Conservation (phyloP, 2,888 invertebrate species). For the Scaptomyza caliginosa region DNA sequence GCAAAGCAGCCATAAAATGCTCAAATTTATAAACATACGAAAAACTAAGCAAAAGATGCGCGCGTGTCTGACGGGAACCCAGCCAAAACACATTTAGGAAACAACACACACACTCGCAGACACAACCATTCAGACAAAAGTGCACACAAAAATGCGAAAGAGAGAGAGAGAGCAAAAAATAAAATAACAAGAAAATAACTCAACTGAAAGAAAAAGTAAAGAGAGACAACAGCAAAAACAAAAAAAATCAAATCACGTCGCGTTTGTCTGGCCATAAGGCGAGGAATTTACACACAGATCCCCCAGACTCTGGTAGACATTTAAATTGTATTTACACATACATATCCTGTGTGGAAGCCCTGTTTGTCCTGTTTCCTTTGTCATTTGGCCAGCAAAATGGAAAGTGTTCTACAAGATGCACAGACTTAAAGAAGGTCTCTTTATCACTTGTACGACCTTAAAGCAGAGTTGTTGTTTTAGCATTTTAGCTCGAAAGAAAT, state of each 20-base stretch:
- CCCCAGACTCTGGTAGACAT: conserved; percentile 37
- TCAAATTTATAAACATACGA: conserved; percentile 66
- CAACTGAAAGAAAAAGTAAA: conserved; percentile 58
- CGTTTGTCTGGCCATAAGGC: conserved; percentile 35
- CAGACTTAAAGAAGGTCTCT: not conserved
- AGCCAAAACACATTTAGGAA: conserved; percentile 69
- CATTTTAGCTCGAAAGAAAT: not conserved
- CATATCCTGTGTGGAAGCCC: conserved; percentile 22
- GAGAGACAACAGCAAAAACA: conserved; percentile 41
- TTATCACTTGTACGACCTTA: not conserved
- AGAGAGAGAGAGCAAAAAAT: conserved; percentile 22
- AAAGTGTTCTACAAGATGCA: conserved; percentile 39
- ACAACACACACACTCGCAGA: conserved; percentile 25
- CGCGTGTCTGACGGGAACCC: conserved; percentile 48
- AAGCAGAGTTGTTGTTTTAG: not conserved
- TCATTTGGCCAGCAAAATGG: conserved; percentile 39
- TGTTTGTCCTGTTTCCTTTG: conserved; percentile 44
- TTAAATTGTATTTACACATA: conserved; percentile 23
- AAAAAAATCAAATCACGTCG: conserved; percentile 70
- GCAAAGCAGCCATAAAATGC: conserved; percentile 64
- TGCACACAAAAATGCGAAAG: conserved; percentile 3
- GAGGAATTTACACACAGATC: conserved; percentile 18
- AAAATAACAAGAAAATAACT: conserved; percentile 28
- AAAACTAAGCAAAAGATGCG: conserved; percentile 59
- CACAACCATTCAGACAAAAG: conserved; percentile 35